These are phyloP conservation scores for Andrena trimmerana DNA, from an alignment of 2,888 invertebrate genomes.

Conservation along the genomic window DNA sequence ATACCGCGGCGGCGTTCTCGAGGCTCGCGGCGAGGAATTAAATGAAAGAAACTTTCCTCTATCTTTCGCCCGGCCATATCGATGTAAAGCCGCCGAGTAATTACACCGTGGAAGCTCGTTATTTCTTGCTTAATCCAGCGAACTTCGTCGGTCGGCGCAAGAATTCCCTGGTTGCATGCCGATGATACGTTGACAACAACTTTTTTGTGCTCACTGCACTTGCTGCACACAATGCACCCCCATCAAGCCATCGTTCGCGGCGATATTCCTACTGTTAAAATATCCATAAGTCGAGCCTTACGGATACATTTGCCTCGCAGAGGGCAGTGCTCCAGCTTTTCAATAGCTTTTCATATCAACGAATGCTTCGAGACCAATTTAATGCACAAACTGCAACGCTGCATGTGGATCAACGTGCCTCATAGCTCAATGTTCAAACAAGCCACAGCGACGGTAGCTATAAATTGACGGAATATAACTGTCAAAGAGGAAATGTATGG, in stretches of 20 bases:
- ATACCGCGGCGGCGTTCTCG: constrained; percentile 25
- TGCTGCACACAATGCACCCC: constrained; percentile 6
- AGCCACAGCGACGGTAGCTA: too few relatives aligned
- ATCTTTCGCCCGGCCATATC: constrained; percentile 37
- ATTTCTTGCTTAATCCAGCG: constrained; percentile 42
- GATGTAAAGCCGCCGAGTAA: constrained; percentile 43
- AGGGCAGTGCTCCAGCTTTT: background rate
- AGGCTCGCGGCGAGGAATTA: constrained; percentile 35
- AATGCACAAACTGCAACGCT: background rate
- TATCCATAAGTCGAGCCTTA: background rate
- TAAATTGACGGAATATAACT: too few relatives aligned
- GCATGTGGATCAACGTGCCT: too few relatives aligned
- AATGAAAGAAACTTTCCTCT: constrained; percentile 60
- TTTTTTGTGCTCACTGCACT: constrained; percentile 19
- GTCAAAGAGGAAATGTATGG: too few relatives aligned
- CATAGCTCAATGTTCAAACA: too few relatives aligned
- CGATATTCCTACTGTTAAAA: constrained; percentile 10
- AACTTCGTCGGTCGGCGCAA: constrained; percentile 12
- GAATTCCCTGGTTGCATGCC: constrained; percentile 39
- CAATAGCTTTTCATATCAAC: background rate
- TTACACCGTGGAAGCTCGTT: constrained; percentile 57
- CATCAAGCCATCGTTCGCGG: constrained; percentile 7
- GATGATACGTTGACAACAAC: constrained; percentile 33
- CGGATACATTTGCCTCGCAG: background rate
- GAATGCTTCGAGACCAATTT: background rate